Percentiles rank a stretch among this genome's conserved stretches.
phyloP scores from a whole-genome alignment of 2,797 vertebrate genomes.

The Propithecus perrieri region DNA sequence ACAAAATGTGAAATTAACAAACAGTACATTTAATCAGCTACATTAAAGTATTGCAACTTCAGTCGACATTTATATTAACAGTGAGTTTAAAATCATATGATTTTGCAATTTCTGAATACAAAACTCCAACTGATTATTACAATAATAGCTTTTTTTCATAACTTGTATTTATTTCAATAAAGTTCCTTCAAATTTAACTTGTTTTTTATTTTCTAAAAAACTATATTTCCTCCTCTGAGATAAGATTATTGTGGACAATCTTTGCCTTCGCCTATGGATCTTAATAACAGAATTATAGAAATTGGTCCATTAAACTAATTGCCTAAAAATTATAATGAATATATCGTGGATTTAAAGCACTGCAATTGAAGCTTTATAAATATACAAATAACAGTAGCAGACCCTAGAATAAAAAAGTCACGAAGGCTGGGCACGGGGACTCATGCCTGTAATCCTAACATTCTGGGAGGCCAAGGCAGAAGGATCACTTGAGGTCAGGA shows the following conservation, averaged over 20 bases:
- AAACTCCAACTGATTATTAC: neutral
- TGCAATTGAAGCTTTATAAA: neutral
- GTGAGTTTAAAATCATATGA: neutral
- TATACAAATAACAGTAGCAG: neutral
- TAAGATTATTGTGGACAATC: neutral
- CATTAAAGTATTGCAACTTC: neutral
- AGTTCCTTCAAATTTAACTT: neutral
- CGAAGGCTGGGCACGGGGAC: no score
- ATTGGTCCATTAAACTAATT: neutral
- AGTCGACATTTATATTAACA: neutral
- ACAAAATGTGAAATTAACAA: neutral
- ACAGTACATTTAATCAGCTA: neutral
- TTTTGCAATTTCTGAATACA: neutral
- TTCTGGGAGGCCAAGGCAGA: no score
- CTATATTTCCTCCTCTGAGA: neutral
- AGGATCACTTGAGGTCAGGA: no score
- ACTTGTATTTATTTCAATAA: neutral
- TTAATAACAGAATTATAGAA: neutral
- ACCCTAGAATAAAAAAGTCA: constrained; percentile 21
- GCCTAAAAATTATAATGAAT: neutral
- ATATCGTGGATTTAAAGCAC: neutral
- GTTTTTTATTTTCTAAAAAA: neutral
- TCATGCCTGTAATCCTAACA: no score
- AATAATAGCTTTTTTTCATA: neutral
- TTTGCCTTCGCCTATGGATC: neutral